Percentiles rank a stretch among this genome's conserved stretches.
Evolutionary conservation across 2,113 vertebrate species (phyloP).

Genomic region (Vulpes ferrilata): DNA sequence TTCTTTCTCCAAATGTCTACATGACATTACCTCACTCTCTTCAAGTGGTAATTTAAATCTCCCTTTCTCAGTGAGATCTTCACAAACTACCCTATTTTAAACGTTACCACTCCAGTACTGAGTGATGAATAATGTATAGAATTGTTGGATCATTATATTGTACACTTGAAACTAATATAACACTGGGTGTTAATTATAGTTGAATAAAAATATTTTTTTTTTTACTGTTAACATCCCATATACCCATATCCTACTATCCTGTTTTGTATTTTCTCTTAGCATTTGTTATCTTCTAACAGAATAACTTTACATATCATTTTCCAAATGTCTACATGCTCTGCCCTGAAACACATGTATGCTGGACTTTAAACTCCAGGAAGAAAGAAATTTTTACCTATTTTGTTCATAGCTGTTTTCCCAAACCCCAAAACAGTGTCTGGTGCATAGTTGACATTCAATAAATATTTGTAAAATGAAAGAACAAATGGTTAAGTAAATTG

Average conservation of each 20-base stretch:
- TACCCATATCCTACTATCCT: neutral
- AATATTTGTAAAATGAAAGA: slow-evolving; percentile 45
- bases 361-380: slow-evolving; percentile 37
- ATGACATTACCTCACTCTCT: neutral
- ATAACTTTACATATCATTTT: neutral
- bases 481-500: slow-evolving; percentile 24
- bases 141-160: neutral
- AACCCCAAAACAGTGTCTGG: neutral
- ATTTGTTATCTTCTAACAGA: slow-evolving; percentile 22
- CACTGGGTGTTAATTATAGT: neutral
- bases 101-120: neutral
- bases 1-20: neutral
- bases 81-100: neutral
- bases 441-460: neutral
- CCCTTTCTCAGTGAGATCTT: neutral
- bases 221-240: neutral
- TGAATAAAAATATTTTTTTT: neutral
- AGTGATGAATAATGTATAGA: neutral
- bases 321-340: neutral
- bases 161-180: neutral
- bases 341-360: neutral
- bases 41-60: neutral
- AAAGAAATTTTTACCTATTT: slow-evolving; percentile 28
- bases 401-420: neutral
- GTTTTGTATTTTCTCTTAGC: slow-evolving; percentile 11